Conservation (phyloP, 2,113 vertebrate species). For the Drymodes brunneopygia region DNA sequence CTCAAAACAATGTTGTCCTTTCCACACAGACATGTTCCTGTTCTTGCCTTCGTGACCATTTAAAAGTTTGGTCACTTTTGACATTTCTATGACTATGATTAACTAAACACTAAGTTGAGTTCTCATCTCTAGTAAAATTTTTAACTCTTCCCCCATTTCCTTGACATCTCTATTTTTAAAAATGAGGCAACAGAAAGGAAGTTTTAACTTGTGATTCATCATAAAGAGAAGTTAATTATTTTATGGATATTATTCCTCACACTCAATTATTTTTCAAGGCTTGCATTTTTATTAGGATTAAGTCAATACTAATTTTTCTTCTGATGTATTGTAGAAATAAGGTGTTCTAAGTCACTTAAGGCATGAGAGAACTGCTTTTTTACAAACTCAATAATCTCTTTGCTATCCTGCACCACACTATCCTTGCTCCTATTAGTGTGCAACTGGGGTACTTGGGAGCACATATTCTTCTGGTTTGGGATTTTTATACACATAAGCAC, state of each 20-base stretch:
- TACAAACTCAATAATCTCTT: background rate
- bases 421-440: background rate
- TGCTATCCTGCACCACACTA: background rate
- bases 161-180: conserved; percentile 1
- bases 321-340: background rate
- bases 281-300: background rate
- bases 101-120: background rate
- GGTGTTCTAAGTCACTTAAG: background rate
- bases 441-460: background rate
- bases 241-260: background rate
- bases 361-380: background rate
- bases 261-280: background rate
- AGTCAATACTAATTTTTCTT: background rate
- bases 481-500: background rate
- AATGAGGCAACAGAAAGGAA: background rate
- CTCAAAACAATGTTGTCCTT: background rate
- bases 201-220: background rate
- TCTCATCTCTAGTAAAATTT: background rate
- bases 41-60: background rate
- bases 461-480: background rate
- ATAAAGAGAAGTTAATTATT: background rate
- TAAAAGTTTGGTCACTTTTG: background rate
- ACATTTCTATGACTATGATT: background rate
- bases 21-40: background rate
- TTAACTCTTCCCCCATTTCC: background rate